Evolutionary conservation across 2,113 vertebrate genomes (phyloP).

Genomic region (Chloroceryle aenea): DNA sequence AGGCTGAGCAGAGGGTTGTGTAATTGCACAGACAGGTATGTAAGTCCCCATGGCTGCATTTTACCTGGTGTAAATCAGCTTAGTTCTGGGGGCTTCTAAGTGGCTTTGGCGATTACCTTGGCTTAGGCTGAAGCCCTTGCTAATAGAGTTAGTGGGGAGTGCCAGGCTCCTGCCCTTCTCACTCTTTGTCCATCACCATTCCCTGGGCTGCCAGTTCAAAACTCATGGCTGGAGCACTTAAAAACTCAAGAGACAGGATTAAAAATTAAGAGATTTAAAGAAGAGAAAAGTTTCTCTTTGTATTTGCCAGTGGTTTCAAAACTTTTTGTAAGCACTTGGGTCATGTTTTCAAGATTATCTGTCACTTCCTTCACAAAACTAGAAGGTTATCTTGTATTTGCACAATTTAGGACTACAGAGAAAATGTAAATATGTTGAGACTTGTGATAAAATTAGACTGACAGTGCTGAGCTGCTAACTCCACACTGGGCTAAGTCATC

Average conservation of each 20-base stretch:
- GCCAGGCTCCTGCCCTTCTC: background rate
- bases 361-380: background rate
- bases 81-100: background rate
- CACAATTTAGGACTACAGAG: background rate
- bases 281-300: background rate
- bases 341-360: background rate
- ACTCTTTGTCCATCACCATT: background rate
- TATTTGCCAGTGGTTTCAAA: background rate
- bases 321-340: background rate
- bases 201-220: background rate
- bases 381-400: background rate
- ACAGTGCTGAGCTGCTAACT: background rate
- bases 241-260: background rate
- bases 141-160: accelerated
- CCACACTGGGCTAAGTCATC: background rate
- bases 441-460: slow-evolving; percentile 22
- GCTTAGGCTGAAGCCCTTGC: background rate
- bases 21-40: background rate
- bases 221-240: background rate
- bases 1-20: background rate
- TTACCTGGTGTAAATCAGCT: background rate
- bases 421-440: background rate
- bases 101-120: background rate
- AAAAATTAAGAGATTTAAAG: background rate
- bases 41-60: background rate